Conservation (phyloP, 2,113 vertebrate species). For the Orientallactaga bullata region DNA sequence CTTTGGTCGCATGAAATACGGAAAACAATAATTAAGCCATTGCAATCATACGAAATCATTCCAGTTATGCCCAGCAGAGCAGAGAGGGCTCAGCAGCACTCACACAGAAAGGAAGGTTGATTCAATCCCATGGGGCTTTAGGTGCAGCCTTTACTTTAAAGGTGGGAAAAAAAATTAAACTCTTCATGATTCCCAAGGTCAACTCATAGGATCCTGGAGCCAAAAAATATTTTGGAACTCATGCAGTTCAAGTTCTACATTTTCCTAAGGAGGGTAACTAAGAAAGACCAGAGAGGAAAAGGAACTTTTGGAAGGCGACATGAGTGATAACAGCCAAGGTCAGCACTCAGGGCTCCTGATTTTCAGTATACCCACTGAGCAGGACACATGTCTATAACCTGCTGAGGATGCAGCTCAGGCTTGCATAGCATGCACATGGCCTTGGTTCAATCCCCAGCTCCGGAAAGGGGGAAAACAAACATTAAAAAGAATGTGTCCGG, state of each 20-base stretch:
- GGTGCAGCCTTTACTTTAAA: slow-evolving; percentile 44
- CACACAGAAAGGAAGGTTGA: slow-evolving; percentile 12
- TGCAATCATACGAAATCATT: slow-evolving; percentile 57
- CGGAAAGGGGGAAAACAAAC: neutral
- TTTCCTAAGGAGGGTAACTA: slow-evolving; percentile 30
- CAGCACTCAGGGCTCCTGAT: neutral
- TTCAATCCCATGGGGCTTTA: neutral
- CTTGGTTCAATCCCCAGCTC: neutral
- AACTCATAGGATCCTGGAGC: neutral
- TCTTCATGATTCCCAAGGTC: slow-evolving; percentile 25
- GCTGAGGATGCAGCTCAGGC: neutral
- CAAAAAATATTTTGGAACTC: neutral
- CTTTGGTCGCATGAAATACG: slow-evolving; percentile 33
- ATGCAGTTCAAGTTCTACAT: neutral
- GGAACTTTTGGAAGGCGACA: neutral
- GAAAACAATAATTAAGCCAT: slow-evolving; percentile 24
- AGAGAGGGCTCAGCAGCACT: slow-evolving; percentile 24
- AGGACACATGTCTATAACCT: neutral
- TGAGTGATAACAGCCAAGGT: neutral
- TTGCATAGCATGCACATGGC: too few species aligned
- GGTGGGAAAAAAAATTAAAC: neutral
- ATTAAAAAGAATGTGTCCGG: too few species aligned
- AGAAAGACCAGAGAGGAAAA: neutral
- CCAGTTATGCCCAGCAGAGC: slow-evolving; percentile 36
- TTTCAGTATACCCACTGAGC: neutral